Conservation (phyloP, 2,888 invertebrate species). For the Seira musarum region DNA sequence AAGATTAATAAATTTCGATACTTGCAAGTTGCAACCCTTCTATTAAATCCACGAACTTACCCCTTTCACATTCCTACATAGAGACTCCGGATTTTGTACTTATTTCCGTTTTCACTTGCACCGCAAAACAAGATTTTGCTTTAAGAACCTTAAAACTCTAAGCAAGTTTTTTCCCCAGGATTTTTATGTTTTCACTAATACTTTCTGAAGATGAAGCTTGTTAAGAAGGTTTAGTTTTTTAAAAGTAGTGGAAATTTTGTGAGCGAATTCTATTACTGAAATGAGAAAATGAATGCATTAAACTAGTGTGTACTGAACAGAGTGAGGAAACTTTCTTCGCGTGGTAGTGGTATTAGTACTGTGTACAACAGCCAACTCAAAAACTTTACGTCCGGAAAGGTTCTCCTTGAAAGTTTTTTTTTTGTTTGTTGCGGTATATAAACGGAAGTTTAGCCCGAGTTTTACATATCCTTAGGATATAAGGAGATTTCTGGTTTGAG, state of each 20-base stretch:
- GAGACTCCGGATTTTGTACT: too few relatives aligned
- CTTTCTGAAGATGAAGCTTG: not conserved
- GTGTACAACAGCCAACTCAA: too few relatives aligned
- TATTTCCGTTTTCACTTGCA: not conserved
- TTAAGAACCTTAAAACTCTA: not conserved
- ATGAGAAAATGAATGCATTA: conserved; percentile 43
- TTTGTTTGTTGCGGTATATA: conserved; percentile 27
- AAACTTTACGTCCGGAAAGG: not conserved
- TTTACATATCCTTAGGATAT: conserved; percentile 48
- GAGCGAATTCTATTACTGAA: conserved; percentile 38
- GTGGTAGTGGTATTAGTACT: too few relatives aligned
- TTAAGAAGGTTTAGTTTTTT: not conserved
- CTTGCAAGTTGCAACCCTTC: not conserved
- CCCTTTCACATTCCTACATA: too few relatives aligned
- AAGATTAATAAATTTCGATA: not conserved
- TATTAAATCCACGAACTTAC: too few relatives aligned
- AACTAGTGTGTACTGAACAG: not conserved
- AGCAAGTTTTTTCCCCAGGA: not conserved
- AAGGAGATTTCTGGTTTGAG: conserved; percentile 24
- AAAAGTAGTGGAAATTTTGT: not conserved
- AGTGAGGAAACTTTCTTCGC: not conserved
- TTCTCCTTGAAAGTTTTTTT: conserved; percentile 4
- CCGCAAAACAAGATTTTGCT: not conserved
- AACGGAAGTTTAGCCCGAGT: conserved; percentile 47
- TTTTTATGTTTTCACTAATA: not conserved